Evolutionary conservation across 2,888 invertebrate genomes (phyloP).

Genomic region (Homarus gammarus): DNA sequence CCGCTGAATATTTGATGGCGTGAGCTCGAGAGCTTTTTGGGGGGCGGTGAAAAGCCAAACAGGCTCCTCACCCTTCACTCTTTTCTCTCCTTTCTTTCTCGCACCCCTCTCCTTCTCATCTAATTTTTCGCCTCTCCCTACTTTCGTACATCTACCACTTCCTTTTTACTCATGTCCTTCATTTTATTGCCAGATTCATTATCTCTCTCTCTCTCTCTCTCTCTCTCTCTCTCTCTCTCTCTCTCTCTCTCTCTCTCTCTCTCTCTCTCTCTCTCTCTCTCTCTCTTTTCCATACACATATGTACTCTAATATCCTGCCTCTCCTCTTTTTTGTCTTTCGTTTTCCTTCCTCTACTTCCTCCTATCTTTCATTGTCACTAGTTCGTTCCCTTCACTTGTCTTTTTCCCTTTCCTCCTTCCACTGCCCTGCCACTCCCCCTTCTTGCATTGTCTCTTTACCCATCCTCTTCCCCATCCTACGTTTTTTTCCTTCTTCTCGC

Average conservation of each 20-base stretch:
- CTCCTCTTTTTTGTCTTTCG: too few species aligned
- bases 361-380: too few species aligned
- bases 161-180: not conserved
- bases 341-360: too few species aligned
- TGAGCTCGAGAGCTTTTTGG: not conserved
- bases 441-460: too few species aligned
- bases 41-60: not conserved
- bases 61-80: slow-evolving; percentile 12
- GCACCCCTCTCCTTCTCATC: not conserved
- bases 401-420: too few species aligned
- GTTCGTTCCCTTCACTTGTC: too few species aligned
- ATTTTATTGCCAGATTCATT: not conserved
- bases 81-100: slow-evolving; percentile 34
- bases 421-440: too few species aligned
- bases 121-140: too few species aligned
- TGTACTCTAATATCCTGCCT: too few species aligned
- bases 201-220: not conserved
- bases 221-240: slow-evolving; percentile 9
- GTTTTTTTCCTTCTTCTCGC: too few species aligned
- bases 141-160: not conserved
- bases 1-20: slow-evolving; percentile 12
- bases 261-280: not conserved
- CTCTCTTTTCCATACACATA: too few species aligned
- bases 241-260: not conserved
- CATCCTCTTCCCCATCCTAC: too few species aligned